phyloP scores from a whole-genome alignment of 2,888 invertebrate species.

The Andrena camellia region DNA sequence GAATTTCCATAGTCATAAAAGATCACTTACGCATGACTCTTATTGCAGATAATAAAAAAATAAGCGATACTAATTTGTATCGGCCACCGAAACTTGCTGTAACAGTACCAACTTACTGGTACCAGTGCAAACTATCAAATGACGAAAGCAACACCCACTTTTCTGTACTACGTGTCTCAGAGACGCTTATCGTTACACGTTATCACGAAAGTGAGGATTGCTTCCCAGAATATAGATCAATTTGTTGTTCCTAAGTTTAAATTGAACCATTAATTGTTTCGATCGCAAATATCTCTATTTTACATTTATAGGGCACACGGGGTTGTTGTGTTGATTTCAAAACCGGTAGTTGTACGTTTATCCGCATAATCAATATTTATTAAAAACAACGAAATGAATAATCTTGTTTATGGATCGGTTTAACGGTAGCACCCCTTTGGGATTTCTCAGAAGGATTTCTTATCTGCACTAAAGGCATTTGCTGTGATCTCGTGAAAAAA shows the following conservation, averaged over 20 bases:
- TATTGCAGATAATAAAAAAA: constrained; percentile 41
- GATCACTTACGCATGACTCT: constrained; percentile 68
- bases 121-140: constrained; percentile 68
- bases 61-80: constrained; percentile 57
- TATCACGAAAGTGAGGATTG: background rate
- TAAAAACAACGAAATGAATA: constrained; percentile 26
- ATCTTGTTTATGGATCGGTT: background rate
- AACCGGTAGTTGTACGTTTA: constrained; percentile 61
- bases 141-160: constrained; percentile 80
- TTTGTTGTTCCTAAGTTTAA: constrained; percentile 7
- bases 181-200: background rate
- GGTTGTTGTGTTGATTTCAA: constrained; percentile 59
- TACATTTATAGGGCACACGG: constrained; percentile 30
- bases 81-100: constrained; percentile 51
- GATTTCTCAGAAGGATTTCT: background rate
- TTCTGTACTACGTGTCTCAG: constrained; percentile 70
- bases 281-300: background rate
- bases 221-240: background rate
- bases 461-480: background rate
- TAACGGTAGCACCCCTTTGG: background rate
- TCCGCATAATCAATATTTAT: constrained; percentile 25
- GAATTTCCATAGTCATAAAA: constrained; percentile 24
- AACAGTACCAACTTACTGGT: constrained; percentile 54
- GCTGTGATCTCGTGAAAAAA: background rate
- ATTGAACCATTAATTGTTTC: background rate